Base-by-base conservation (phyloP, 2,797 vertebrate genomes). In the Fistularia commersonii region DNA sequence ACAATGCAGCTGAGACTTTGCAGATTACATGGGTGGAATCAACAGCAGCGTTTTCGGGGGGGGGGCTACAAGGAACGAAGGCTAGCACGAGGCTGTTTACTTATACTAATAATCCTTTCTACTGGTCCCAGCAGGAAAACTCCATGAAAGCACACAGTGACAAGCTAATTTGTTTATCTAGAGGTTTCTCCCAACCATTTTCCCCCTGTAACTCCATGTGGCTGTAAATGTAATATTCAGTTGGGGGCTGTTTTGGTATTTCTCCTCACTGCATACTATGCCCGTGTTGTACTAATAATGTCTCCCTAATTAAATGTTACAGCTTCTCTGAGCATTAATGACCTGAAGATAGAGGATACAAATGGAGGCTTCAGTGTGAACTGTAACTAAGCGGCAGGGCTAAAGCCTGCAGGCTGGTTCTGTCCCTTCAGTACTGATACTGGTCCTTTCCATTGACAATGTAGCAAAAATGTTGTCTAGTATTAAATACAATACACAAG, bases 251-350 rank as follows among this genome's bases (percentile, higher is more conserved):
- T 85, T 87, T 80, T 65, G 71, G 80, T 80, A 84, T 80, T 83
- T 82, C 79, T 87, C 66, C 71, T 62, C 54, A 5, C 51, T 62
- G 57, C 79, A 77, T 83, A 66, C 64, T 76, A 64, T 62, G 82
- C 66, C 75, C 61, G 69, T 74, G 76, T 69, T 82, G 76, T 80
- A 80, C 85, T 90, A 87, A 88, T 88, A 88, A 83, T 77, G 74
- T 73, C 79, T 68, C 79, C 66, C 72, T 88, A 83, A 90, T 90
- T 90, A 90, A 89, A 90, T 88, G 85, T 88, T 87, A 86, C 83
- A 86, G 84, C 85, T 77, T 81, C 78, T 82, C 51, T 81, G 82
- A 82, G 77, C 84, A 84, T 81, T 86, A 87, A 88, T 85, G 83
- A 89, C 86, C 85, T 73, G 77, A 67, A 88, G 87, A 87, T 74